Evolutionary conservation across 2,113 vertebrate species (phyloP), one percentile per base, ranked within the genome.

Genomic region (Cnemophilus loriae): DNA sequence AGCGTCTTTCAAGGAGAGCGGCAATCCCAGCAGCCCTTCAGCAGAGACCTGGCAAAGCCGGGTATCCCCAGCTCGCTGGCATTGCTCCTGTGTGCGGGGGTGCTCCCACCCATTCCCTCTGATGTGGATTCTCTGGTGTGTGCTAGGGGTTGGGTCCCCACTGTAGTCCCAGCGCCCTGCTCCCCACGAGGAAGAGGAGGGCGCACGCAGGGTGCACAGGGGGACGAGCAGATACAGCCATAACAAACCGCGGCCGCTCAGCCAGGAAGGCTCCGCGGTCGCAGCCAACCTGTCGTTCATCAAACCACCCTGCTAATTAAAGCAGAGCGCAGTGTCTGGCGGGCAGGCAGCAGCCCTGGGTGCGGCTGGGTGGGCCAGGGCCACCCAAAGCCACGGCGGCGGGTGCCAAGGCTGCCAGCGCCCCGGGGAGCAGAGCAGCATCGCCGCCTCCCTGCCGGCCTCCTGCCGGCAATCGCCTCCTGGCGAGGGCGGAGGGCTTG

Each of bases 401-500:
- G 39, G 16, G 49, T 60, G 91, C 77, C 93, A 33, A 35, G 53
- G 89, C 78, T 3, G 6, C 17, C 50, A 11, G 77, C 3, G 3
- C 59, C 71, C 44, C 5, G 6, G 68, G 83, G 44, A 89, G 52
- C 67, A 5, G 52, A 41, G 61, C 61, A 7, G 9, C 52, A 4
- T 7, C 1, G 4, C 42, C 3, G 0, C 28, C 50, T 56, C 78
- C n/a, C 65, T 10, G 60, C 81, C 39, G 6, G 26, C 16, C 32
- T 42, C 24, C 65, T 10, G 63, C 69, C 21, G 2, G 35, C 35
- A 21, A 24, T 37, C 7, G 0, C 35, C 65, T 67, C 4, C 5
- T 6, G 13, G 1, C 1, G 0, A 16, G 27, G 57, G 24, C n/a
- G 1, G 17, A 4, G 41, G 24, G 9, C 3, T 10, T 0, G 10